These are phyloP conservation scores for Teinopalpus imperialis DNA, from an alignment of 2,888 invertebrate genomes.

Conservation along the genomic window DNA sequence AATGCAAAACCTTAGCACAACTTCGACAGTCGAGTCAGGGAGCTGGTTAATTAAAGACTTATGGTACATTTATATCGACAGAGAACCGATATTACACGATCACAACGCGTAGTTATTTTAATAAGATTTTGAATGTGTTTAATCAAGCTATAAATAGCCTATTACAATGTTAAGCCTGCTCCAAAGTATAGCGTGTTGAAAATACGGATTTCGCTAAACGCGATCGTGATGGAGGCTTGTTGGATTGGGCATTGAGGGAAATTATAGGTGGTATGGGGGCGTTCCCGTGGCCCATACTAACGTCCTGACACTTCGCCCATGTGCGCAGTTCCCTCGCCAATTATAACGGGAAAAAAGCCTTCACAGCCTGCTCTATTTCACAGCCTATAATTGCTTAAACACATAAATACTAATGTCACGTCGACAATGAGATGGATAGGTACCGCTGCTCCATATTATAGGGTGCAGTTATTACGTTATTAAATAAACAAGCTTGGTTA, in stretches of 20 bases:
- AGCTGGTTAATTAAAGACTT: slow-evolving; percentile 34
- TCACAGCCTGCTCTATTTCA: slow-evolving; percentile 41
- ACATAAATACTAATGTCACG: slow-evolving; percentile 59
- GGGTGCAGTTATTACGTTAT: slow-evolving; percentile 10
- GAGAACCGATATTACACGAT: slow-evolving; percentile 24
- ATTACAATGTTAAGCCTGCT: slow-evolving; percentile 26
- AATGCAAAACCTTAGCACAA: slow-evolving; percentile 1
- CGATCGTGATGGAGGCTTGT: slow-evolving; percentile 54
- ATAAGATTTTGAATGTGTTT: slow-evolving; percentile 28
- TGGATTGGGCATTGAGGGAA: slow-evolving; percentile 47
- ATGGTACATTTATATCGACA: slow-evolving; percentile 29
- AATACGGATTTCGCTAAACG: slow-evolving; percentile 52
- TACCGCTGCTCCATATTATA: slow-evolving; percentile 39
- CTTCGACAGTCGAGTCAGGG: slow-evolving; percentile 22
- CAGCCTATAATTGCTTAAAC: slow-evolving; percentile 68
- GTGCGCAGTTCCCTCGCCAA: slow-evolving; percentile 49
- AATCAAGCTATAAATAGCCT: slow-evolving; percentile 28
- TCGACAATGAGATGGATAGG: slow-evolving; percentile 56
- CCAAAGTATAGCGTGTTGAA: slow-evolving; percentile 34
- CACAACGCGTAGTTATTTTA: slow-evolving; percentile 24
- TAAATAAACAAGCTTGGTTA: slow-evolving; percentile 14
- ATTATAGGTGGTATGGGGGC: slow-evolving; percentile 61
- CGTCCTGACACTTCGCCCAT: slow-evolving; percentile 64
- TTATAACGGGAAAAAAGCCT: slow-evolving; percentile 68
- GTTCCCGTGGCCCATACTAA: slow-evolving; percentile 40